Evolutionary conservation across 2,797 vertebrate species (phyloP), one percentile per base, ranked within the genome.

Genomic region (Anisognathus igniventris): DNA sequence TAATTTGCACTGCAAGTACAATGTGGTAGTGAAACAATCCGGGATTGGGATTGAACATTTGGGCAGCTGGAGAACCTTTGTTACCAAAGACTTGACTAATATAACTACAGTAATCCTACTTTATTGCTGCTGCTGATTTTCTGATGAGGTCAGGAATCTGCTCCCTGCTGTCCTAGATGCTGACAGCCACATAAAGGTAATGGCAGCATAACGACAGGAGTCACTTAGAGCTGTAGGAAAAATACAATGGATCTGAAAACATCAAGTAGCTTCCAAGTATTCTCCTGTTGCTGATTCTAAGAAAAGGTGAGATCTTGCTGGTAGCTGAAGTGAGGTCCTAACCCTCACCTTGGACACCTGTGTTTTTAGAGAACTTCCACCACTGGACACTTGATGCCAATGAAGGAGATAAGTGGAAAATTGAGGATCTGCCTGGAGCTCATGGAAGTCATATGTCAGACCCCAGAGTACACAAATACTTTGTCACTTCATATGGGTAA

Each of bases 401-500:
- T 2, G 98, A 94, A 3, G 99, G 99, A 2, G 91, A 99, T 75
- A 4, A 12, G 1, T 99, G 99, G 99, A 97, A 86, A 25, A 51
- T 99, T 10, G 98, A 99, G 9, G 18, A 30, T 3, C 30, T 98
- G 24, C 96, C 96, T 31, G 75, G 39, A 84, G 33, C 75, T 40
- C 97, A 97, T 28, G 97, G 98, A 31, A 93, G 65, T 42, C 95
- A 92, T 9, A 77, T 97, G 73, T 98, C 98, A 61, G 97, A 98
- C 87, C 90, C 97, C 10, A 79, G 48, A 8, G 95, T 98, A 74
- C 95, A 91, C 82, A 98, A 98, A 92, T 98, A 98, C 96, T 99
- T 99, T 95, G 98, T 99, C 90, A 99, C 99, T 11, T 99, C 99
- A 6, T 99, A 95, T 31, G 9, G 20, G 99, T 99, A 96, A 98